Evolutionary conservation across 2,888 invertebrate genomes (phyloP).

Genomic region (Ganaspis brasiliensis): DNA sequence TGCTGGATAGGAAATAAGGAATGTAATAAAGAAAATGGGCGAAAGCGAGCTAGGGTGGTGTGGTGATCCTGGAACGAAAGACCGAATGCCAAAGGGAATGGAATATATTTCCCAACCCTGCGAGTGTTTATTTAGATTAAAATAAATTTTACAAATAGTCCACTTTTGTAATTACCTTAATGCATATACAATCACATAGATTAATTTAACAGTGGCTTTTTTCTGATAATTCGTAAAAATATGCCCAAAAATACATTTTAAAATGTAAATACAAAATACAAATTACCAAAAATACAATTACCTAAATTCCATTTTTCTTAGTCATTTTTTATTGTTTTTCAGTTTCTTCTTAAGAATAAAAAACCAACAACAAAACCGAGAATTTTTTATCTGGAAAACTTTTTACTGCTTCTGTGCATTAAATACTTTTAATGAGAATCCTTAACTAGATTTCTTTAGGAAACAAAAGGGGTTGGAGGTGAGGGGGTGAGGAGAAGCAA

Average conservation of each 20-base stretch:
- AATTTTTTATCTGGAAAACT: background rate
- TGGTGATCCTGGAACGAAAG: constrained; percentile 60
- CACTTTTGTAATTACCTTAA: background rate
- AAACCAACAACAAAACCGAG: no score
- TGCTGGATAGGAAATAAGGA: constrained; percentile 80
- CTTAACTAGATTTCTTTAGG: constrained; percentile 1
- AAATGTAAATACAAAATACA: no score
- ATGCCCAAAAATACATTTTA: no score
- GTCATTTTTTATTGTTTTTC: no score
- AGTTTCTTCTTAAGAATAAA: no score
- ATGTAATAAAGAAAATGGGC: constrained; percentile 81
- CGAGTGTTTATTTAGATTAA: constrained; percentile 26
- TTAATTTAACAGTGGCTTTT: no score
- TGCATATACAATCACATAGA: background rate
- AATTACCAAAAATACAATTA: no score
- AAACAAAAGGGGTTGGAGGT: background rate
- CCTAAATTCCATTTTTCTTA: no score
- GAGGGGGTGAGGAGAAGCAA: no score
- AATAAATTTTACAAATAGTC: constrained; percentile 23
- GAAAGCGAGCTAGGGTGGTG: constrained; percentile 64
- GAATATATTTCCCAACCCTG: constrained; percentile 15
- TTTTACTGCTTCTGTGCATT: constrained; percentile 3
- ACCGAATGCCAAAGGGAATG: constrained; percentile 60
- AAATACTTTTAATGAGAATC: constrained; percentile 32
- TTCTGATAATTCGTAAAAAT: no score